Evolutionary conservation across 1,140 invertebrate genomes (phyloP).

Genomic region (Hycleus cichorii): DNA sequence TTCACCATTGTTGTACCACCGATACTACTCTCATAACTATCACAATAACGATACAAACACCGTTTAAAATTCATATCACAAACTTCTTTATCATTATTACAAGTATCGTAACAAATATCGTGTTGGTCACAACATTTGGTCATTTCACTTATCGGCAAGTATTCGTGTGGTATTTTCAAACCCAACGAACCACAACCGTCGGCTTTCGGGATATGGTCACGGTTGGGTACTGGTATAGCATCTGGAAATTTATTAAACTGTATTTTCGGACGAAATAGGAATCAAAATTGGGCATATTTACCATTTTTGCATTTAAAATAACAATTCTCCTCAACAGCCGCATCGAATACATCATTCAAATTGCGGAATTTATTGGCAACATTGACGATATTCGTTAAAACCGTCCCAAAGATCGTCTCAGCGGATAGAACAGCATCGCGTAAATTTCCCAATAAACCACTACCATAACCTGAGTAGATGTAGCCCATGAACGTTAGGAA

Average conservation of each 20-base stretch:
- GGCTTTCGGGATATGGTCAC: constrained; percentile 61
- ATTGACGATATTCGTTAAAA: constrained; percentile 67
- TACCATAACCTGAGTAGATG: constrained; percentile 72
- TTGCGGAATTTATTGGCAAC: constrained; percentile 66
- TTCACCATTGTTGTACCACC: constrained; percentile 56
- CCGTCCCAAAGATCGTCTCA: constrained; percentile 66
- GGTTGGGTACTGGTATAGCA: constrained; percentile 56
- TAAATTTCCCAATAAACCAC: constrained; percentile 61
- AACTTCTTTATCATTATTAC: constrained; percentile 73
- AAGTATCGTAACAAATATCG: constrained; percentile 86
- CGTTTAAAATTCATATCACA: constrained; percentile 82
- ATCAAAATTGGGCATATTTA: constrained; percentile 28
- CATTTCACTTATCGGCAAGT: constrained; percentile 68
- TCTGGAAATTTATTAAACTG: constrained; percentile 43
- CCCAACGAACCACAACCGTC: constrained; percentile 79
- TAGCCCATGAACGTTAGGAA: constrained; percentile 67
- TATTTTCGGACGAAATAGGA: neutral
- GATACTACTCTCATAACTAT: constrained; percentile 54
- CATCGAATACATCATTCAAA: constrained; percentile 74
- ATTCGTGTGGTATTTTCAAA: constrained; percentile 64
- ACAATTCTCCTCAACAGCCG: constrained; percentile 76
- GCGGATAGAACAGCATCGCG: constrained; percentile 70
- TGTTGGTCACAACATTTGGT: constrained; percentile 78
- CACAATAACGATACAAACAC: constrained; percentile 78
- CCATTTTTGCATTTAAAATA: constrained; percentile 64